These are phyloP conservation scores for Cinara cedri DNA, from an alignment of 2,888 invertebrate genomes.

Conservation along the genomic window DNA sequence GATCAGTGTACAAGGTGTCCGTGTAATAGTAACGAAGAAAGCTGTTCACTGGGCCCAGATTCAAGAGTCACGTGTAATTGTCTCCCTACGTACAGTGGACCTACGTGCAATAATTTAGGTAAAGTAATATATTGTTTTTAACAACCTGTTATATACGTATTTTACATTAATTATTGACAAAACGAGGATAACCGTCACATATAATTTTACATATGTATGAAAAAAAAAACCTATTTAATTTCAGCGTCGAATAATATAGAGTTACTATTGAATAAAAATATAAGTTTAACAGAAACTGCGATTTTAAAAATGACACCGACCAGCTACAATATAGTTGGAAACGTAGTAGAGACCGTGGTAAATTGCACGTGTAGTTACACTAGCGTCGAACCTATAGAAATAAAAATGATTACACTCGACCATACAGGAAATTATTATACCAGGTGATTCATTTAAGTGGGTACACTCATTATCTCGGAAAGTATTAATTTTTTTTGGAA, in stretches of 20 bases:
- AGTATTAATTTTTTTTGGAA: no score
- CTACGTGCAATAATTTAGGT: slow-evolving; percentile 71
- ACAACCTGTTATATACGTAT: neutral
- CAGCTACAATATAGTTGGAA: neutral
- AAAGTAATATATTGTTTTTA: slow-evolving; percentile 60
- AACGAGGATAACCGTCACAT: neutral
- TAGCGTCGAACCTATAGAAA: neutral
- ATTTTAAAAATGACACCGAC: neutral
- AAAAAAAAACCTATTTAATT: slow-evolving; percentile 7
- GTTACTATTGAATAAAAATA: neutral
- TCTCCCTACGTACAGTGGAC: slow-evolving; percentile 72
- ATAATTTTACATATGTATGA: neutral
- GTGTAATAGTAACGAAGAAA: slow-evolving; percentile 76
- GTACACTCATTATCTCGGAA: no score
- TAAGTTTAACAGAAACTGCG: neutral
- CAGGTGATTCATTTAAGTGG: no score
- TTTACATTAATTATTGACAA: neutral
- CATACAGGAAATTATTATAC: neutral
- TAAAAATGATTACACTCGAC: neutral
- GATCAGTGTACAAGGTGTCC: slow-evolving; percentile 75
- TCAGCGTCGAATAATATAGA: neutral
- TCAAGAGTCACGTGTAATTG: slow-evolving; percentile 75
- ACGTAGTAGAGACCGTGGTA: neutral
- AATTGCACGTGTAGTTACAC: neutral
- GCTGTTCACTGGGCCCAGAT: slow-evolving; percentile 68